Evolutionary conservation across 2,888 invertebrate species (phyloP).

Genomic region (Poecilobothrus nobilitatus): DNA sequence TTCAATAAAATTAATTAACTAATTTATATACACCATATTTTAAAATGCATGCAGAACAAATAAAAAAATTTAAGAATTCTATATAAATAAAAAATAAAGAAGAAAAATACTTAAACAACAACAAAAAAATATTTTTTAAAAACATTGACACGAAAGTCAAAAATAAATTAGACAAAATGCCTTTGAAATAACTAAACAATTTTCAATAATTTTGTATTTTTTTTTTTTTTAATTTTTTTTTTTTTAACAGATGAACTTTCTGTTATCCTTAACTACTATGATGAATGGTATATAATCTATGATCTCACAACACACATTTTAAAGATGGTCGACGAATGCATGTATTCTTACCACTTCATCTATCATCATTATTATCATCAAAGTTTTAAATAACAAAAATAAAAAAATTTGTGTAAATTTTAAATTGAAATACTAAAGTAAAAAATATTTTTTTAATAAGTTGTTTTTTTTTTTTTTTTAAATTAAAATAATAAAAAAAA

Average conservation of each 20-base stretch:
- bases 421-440: conserved; percentile 14
- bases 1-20: too few relatives aligned
- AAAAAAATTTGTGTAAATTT: too few relatives aligned
- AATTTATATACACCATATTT: neutral
- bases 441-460: conserved; percentile 13
- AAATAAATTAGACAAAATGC: conserved; percentile 21
- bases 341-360: too few relatives aligned
- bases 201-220: conserved; percentile 17
- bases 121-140: conserved; percentile 15
- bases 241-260: too few relatives aligned
- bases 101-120: neutral
- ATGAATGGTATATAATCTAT: too few relatives aligned
- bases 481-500: conserved; percentile 12
- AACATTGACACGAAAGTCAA: neutral
- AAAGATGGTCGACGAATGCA: too few relatives aligned
- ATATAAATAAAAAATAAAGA: too few relatives aligned
- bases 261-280: too few relatives aligned
- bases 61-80: neutral
- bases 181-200: conserved; percentile 21
- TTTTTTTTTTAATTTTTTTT: conserved; percentile 1
- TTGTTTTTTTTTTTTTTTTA: conserved; percentile 13
- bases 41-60: neutral
- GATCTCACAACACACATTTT: too few relatives aligned
- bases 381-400: conserved; percentile 22
- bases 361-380: too few relatives aligned